A percentile compares a stretch with the other conserved stretches of the same genome.
Evolutionary conservation across 2,113 vertebrate genomes (phyloP).

Genomic region (Antechinus stuartii): DNA sequence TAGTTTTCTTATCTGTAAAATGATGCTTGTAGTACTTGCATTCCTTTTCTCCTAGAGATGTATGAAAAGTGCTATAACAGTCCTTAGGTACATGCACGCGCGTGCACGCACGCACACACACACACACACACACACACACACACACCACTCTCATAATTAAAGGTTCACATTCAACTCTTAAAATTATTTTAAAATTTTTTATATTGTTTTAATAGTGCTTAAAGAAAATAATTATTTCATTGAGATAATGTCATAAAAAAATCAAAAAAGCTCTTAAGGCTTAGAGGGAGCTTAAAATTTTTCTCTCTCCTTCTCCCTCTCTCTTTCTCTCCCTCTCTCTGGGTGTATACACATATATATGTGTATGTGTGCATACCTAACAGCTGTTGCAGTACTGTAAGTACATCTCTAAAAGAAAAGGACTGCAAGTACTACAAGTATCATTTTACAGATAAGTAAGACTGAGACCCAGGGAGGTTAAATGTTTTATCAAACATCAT

Average conservation of each 20-base stretch:
- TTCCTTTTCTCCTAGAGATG: too few relatives aligned
- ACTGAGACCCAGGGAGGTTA: not conserved
- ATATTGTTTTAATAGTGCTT: constrained; percentile 15
- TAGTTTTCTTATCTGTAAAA: too few relatives aligned
- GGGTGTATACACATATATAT: not conserved
- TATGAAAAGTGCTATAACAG: too few relatives aligned
- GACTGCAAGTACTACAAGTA: not conserved
- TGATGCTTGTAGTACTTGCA: too few relatives aligned
- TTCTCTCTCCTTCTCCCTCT: not conserved
- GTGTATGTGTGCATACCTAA: not conserved
- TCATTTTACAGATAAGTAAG: not conserved
- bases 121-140: not conserved
- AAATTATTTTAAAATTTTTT: constrained; percentile 45
- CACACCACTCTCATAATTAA: not conserved
- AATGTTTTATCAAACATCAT: not conserved
- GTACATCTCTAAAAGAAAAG: not conserved
- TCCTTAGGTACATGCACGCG: not conserved
- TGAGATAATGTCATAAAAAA: constrained; percentile 37
- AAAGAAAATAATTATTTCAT: constrained; percentile 44
- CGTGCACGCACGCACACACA: not conserved
- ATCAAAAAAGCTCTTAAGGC: not conserved
- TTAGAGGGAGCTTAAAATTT: constrained; percentile 32
- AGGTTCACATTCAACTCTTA: constrained; percentile 31
- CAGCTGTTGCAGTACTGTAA: not conserved
- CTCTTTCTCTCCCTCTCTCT: too few relatives aligned